A percentile compares a stretch with the other conserved stretches of the same genome.
phyloP scores from a whole-genome alignment of 2,797 vertebrate genomes.

The Peromyscus melanophrys region DNA sequence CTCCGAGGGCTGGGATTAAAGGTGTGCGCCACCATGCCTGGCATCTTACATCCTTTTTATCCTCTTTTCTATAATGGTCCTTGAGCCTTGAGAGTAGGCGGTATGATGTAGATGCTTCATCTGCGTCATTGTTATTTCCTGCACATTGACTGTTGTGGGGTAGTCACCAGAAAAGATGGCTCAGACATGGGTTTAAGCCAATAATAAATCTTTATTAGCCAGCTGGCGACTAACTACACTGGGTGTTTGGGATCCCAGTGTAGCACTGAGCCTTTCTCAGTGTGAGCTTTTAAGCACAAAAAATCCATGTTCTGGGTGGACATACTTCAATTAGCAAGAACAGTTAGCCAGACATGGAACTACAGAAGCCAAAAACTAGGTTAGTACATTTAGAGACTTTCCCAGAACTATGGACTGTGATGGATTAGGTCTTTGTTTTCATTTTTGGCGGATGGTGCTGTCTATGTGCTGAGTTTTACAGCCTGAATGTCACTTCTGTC shows the following conservation, averaged over 20 bases:
- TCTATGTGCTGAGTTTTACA: background rate
- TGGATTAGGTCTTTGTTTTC: background rate
- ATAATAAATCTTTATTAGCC: background rate
- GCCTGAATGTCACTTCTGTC: background rate
- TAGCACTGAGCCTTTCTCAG: background rate
- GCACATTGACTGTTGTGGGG: background rate
- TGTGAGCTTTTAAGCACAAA: background rate
- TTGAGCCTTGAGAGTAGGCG: background rate
- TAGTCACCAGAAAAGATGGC: background rate
- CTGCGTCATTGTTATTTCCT: background rate
- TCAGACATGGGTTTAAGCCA: background rate
- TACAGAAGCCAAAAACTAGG: background rate
- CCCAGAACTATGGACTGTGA: background rate
- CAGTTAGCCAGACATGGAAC: background rate
- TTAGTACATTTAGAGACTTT: background rate
- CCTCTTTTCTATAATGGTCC: background rate
- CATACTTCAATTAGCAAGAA: background rate
- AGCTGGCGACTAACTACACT: background rate
- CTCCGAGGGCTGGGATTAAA: too few species aligned
- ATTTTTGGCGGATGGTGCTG: background rate
- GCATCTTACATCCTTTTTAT: background rate
- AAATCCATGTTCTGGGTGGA: background rate
- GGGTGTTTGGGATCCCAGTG: background rate
- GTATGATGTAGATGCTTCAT: background rate
- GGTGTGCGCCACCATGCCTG: too few species aligned